Conservation (phyloP, 2,113 vertebrate genomes). For the Oreocharis arfaki region DNA sequence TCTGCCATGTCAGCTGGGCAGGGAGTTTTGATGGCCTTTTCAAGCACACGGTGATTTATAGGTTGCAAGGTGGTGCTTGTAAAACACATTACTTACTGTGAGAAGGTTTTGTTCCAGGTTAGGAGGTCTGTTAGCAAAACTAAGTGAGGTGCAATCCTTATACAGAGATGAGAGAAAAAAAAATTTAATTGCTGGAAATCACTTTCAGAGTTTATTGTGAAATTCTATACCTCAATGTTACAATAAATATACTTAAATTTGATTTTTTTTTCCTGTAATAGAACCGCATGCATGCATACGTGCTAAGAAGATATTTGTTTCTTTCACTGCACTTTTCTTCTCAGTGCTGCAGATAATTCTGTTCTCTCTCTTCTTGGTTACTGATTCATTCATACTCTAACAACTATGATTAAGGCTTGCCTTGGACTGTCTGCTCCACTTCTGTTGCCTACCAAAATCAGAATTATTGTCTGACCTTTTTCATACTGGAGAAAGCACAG, state of each 20-base stretch:
- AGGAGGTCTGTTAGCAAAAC: background rate
- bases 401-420: background rate
- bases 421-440: conserved; percentile 19
- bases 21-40: background rate
- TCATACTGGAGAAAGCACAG: background rate
- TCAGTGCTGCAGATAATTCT: background rate
- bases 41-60: background rate
- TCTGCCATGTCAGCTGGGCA: background rate
- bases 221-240: background rate
- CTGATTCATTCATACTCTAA: background rate
- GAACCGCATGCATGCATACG: background rate
- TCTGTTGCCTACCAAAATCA: conserved; percentile 41
- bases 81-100: background rate
- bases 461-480: conserved; percentile 27
- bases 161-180: background rate
- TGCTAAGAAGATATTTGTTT: background rate
- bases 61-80: background rate
- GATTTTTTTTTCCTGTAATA: background rate
- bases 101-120: background rate
- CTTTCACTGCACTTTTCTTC: background rate
- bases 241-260: background rate
- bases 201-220: background rate
- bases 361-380: background rate
- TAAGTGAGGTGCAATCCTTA: background rate
- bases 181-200: background rate